Conservation (phyloP, 2,113 vertebrate species). For the Jacana jacana region DNA sequence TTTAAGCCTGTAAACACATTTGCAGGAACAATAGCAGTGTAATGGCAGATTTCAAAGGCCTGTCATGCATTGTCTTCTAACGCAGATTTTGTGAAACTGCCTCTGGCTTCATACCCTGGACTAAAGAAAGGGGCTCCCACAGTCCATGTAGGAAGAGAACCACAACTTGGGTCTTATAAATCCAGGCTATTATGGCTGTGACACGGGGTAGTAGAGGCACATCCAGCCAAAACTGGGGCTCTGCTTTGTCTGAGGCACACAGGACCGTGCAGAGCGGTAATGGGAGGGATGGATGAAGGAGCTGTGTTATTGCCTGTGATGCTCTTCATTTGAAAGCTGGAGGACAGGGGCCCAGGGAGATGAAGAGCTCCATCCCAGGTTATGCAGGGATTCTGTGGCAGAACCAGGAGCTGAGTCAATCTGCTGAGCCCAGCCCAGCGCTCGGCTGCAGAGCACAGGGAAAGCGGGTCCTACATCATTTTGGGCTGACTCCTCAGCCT, state of each 20-base stretch:
- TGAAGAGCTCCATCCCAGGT: not conserved
- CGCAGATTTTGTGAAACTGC: not conserved
- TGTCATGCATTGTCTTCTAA: not conserved
- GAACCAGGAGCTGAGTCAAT: not conserved
- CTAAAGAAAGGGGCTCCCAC: not conserved
- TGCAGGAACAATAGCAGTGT: not conserved
- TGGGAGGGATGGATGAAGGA: not conserved
- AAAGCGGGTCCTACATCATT: not conserved
- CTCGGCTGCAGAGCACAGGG: not conserved
- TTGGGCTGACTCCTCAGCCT: not conserved
- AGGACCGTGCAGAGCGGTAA: fast-evolving
- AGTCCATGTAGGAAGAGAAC: not conserved
- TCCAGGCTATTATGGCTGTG: not conserved
- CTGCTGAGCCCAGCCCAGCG: not conserved
- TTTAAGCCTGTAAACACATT: not conserved
- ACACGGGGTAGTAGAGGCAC: not conserved
- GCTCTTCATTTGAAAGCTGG: not conserved
- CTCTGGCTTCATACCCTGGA: not conserved
- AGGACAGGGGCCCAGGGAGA: not conserved
- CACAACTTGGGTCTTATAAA: not conserved
- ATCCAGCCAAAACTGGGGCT: not conserved
- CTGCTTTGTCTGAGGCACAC: not conserved
- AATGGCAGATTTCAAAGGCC: not conserved
- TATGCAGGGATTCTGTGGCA: not conserved
- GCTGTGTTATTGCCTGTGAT: not conserved